A percentile compares a stretch with the other conserved stretches of the same genome.
phyloP scores from a whole-genome alignment of 2,888 invertebrate species.

The Plebejus argus region DNA sequence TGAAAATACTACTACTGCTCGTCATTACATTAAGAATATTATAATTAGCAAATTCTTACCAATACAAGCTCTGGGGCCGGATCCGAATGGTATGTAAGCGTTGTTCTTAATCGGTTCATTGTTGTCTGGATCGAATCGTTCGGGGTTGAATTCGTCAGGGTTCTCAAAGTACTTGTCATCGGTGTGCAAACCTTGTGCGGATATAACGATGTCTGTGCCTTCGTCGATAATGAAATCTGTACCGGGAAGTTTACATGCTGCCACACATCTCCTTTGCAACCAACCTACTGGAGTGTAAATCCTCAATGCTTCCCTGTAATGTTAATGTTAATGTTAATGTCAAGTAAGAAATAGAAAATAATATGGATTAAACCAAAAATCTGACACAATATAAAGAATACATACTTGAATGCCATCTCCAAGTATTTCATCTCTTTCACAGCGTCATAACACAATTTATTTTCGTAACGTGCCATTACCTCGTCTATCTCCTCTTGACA shows the following conservation, averaged over 20 bases:
- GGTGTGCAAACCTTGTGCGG: conserved; percentile 40
- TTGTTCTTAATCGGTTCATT: conserved; percentile 31
- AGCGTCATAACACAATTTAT: conserved; percentile 61
- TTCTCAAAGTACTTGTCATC: conserved; percentile 42
- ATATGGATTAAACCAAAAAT: background rate
- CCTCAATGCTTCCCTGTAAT: conserved; percentile 40
- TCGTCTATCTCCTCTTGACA: conserved; percentile 65
- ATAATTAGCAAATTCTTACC: conserved; percentile 35
- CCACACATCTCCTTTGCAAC: conserved; percentile 52
- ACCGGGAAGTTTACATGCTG: conserved; percentile 61
- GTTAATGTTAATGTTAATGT: no score
- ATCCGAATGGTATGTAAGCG: conserved; percentile 41
- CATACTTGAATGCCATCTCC: conserved; percentile 58
- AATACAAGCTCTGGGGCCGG: conserved; percentile 41
- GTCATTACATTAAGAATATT: background rate
- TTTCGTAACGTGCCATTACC: conserved; percentile 57
- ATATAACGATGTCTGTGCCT: conserved; percentile 39
- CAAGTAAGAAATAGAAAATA: background rate
- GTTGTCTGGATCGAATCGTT: conserved; percentile 40
- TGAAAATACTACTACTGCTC: background rate
- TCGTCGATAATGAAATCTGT: conserved; percentile 55
- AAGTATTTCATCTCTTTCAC: conserved; percentile 64
- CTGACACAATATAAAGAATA: no score
- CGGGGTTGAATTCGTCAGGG: conserved; percentile 42
- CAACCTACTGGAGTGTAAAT: conserved; percentile 37